Evolutionary conservation across 2,888 invertebrate genomes (phyloP), one percentile per base, ranked within the genome.

Genomic region (Rhagium mordax): DNA sequence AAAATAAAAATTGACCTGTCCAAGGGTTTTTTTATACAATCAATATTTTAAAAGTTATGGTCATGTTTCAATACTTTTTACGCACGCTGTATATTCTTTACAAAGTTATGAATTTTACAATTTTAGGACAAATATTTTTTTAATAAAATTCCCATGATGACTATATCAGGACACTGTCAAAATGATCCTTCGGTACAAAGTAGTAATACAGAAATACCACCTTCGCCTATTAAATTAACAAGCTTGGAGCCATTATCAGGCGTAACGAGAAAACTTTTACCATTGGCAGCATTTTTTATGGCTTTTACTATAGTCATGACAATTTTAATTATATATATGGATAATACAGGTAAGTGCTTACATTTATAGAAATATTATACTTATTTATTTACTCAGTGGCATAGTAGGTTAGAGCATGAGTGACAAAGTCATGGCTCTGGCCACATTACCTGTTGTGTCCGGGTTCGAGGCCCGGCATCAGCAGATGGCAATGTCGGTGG

Each of bases 291-390:
- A 77, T 95, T 94, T 88, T 90, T 95, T 78, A 89, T 94, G 75
- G 94, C 94, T 8, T 95, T 95, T 88, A 94, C 94, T 72, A 93
- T 94, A 29, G 95, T 94, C 29, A 94, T 95, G 92, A 93, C 94
- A 10, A 90, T 94, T 84, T 89, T 95, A 78, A 90, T 95, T 55
- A 91, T 95, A 79, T 95, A 94, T 87, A 94, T 94, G 93, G 94
- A 95, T 86, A 94, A 93, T 81, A 93, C 92, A 88, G 94, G 94
- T 94, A 87, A 33, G 20, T 57, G 10, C 15, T 16, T 64, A 29
- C 3, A 62, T 24, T 24, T 24, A 24, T 24, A 24, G 24, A 24
- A 24, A 6, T 47, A 33, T 18, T 33, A 47, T 60, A 33, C 60
- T 72, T 66, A 72, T 74, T 73, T 16, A 3, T n/a, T n/a, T n/a